Percentiles rank a stretch among this genome's conserved stretches.
Evolutionary conservation across 1,140 invertebrate species (phyloP).

Genomic region (Macrobrachium rosenbergii): DNA sequence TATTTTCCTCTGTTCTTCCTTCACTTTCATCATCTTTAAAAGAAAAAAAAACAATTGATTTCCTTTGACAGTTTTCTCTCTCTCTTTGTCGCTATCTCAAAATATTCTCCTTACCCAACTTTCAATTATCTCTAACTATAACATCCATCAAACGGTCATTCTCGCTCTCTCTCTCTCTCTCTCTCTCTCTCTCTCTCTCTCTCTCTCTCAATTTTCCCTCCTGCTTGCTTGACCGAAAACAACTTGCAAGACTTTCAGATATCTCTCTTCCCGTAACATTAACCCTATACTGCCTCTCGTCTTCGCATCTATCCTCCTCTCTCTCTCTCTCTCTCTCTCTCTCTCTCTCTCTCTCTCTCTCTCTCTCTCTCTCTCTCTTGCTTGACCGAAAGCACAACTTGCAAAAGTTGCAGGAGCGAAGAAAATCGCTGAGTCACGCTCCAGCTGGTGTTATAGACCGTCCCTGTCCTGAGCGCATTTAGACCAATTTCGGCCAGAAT

Average conservation of each 20-base stretch:
- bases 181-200: too few relatives aligned
- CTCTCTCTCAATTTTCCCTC: too few relatives aligned
- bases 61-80: too few relatives aligned
- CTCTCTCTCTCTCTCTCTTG: not conserved
- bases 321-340: not conserved
- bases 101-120: not conserved
- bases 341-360: not conserved
- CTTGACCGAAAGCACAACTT: not conserved
- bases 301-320: not conserved
- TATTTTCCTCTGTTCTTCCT: not conserved
- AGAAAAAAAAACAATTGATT: too few relatives aligned
- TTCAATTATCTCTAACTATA: not conserved
- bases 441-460: constrained; percentile 17
- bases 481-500: constrained; percentile 45
- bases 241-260: too few relatives aligned
- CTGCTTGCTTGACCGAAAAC: too few relatives aligned
- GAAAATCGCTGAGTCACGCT: constrained; percentile 33
- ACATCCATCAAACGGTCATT: too few relatives aligned
- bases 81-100: not conserved
- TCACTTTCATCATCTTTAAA: not conserved
- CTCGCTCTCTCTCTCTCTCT: too few relatives aligned
- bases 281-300: not conserved
- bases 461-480: constrained; percentile 35
- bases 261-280: not conserved
- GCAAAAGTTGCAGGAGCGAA: not conserved